phyloP scores from a whole-genome alignment of 2,797 vertebrate species.

The Malacoraja senta region DNA sequence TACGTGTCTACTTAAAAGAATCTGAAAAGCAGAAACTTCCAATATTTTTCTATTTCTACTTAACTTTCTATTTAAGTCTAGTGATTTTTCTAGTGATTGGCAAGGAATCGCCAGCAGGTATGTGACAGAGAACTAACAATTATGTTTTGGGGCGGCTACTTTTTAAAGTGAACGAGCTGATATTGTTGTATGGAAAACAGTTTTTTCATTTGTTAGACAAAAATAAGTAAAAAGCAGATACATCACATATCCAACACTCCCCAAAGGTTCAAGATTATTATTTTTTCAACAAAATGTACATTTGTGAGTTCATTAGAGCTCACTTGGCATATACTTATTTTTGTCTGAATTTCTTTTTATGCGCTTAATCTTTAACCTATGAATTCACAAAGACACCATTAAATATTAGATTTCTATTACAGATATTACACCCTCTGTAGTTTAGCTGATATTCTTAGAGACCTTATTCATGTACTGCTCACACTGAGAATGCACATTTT shows the following conservation, averaged over 20 bases:
- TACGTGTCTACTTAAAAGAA: neutral
- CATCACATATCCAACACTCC: neutral
- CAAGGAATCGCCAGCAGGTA: neutral
- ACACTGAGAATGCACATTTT: neutral
- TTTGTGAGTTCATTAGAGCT: neutral
- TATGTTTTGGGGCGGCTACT: neutral
- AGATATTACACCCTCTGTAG: neutral
- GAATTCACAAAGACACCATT: neutral
- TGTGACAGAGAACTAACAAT: neutral
- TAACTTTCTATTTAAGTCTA: too few species aligned
- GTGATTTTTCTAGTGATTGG: neutral
- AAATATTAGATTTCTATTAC: neutral
- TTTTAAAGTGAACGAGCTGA: neutral
- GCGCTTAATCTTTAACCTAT: neutral
- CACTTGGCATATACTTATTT: neutral
- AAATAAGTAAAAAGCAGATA: neutral
- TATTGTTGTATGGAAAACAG: neutral
- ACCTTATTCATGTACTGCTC: neutral
- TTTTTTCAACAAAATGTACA: neutral
- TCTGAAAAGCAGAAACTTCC: neutral
- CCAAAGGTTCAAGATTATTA: neutral
- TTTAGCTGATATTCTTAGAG: neutral
- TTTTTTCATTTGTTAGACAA: neutral
- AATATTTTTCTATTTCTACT: neutral
- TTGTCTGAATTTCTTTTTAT: neutral